phyloP scores from a whole-genome alignment of 2,888 invertebrate genomes.

The Elaeidobius kamerunicus region DNA sequence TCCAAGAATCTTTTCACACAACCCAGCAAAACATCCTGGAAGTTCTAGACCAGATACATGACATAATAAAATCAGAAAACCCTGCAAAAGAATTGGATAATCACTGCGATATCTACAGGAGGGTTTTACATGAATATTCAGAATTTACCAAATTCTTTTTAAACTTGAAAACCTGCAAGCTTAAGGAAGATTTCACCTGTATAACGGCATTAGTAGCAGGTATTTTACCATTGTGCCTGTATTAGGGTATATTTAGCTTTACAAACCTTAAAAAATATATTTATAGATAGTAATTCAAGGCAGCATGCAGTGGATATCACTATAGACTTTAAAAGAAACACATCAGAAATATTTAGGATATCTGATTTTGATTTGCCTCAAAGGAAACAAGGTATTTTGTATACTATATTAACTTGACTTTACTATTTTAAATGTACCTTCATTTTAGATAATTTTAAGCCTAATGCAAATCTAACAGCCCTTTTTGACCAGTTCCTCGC shows the following conservation, averaged over 20 bases:
- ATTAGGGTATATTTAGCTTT: no score
- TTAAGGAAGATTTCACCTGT: conserved; percentile 36
- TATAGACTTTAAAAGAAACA: conserved; percentile 34
- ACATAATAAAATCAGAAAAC: conserved; percentile 30
- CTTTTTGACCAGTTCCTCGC: conserved; percentile 42
- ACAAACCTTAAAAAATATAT: no score
- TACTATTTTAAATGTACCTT: neutral
- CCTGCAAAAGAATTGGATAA: conserved; percentile 21
- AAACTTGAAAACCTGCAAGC: conserved; percentile 35
- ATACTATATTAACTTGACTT: neutral
- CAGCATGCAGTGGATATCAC: conserved; percentile 36
- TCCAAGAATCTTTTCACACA: conserved; percentile 13
- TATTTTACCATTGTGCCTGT: no score
- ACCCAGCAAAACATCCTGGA: conserved; percentile 25
- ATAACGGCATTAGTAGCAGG: conserved; percentile 28
- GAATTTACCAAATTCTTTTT: conserved; percentile 41
- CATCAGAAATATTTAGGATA: conserved; percentile 38
- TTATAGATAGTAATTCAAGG: conserved; percentile 36
- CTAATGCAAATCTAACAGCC: conserved; percentile 37
- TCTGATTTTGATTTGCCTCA: conserved; percentile 40
- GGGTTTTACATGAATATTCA: conserved; percentile 38
- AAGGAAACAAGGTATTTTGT: conserved; percentile 18
- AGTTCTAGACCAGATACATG: conserved; percentile 36
- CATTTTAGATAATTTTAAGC: conserved; percentile 19
- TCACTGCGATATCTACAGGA: conserved; percentile 31